Conservation (phyloP, 2,797 vertebrate species). For the Morus bassanus region DNA sequence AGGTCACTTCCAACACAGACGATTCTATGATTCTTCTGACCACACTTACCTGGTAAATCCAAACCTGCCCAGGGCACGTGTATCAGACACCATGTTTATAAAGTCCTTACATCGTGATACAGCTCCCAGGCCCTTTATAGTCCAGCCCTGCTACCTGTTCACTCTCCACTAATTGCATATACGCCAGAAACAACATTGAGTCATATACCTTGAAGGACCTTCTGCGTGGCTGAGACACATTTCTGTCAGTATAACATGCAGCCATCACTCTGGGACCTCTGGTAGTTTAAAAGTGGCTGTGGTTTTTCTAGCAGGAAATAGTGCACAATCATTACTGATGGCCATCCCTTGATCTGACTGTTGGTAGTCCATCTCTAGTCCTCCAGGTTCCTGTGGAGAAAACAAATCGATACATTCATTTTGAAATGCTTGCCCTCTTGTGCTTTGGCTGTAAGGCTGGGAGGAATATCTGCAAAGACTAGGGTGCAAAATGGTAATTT, state of each 20-base stretch:
- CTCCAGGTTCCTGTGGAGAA: neutral
- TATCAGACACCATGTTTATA: neutral
- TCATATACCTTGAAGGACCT: neutral
- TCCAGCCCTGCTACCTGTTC: neutral
- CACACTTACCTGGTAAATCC: neutral
- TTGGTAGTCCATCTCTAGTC: neutral
- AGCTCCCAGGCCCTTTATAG: neutral
- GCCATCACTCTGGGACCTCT: neutral
- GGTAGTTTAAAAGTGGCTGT: neutral
- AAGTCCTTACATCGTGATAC: neutral
- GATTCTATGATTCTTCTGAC: neutral
- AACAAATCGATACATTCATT: accelerated
- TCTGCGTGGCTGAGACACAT: neutral
- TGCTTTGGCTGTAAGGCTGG: neutral
- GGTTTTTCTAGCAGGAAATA: neutral
- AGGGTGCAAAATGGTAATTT: neutral
- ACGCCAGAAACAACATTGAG: neutral
- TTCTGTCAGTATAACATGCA: neutral
- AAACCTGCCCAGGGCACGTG: neutral
- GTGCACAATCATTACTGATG: neutral
- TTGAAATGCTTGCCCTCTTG: neutral
- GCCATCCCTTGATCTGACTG: neutral
- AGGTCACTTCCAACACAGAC: too few relatives aligned
- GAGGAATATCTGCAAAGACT: neutral
- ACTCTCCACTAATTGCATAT: neutral